Conservation (phyloP, 2,797 vertebrate species). For the Artibeus lituratus region DNA sequence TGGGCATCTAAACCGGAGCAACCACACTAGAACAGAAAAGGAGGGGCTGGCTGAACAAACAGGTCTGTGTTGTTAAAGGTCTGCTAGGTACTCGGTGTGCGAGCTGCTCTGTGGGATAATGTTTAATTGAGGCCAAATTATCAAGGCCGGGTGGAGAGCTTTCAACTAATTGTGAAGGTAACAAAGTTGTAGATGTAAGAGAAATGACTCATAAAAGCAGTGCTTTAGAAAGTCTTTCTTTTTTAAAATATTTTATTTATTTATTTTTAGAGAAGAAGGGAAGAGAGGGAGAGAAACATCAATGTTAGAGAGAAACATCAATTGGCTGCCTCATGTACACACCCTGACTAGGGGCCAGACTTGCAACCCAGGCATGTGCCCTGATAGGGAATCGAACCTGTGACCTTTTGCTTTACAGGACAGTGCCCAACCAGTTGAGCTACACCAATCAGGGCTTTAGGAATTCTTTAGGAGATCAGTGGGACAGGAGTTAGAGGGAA, state of each 20-base stretch:
- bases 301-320: background rate
- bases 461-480: background rate
- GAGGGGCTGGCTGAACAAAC: background rate
- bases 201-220: slow-evolving; percentile 22
- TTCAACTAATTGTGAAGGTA: slow-evolving; percentile 9
- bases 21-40: background rate
- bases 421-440: background rate
- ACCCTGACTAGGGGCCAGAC: too few species aligned
- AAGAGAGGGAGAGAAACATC: too few species aligned
- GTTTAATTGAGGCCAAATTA: background rate
- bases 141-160: slow-evolving; percentile 1
- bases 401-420: background rate
- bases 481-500: background rate
- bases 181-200: background rate
- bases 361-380: background rate
- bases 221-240: background rate
- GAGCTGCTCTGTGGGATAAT: slow-evolving; percentile 7
- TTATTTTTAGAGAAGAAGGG: background rate
- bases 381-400: background rate
- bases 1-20: background rate
- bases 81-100: background rate
- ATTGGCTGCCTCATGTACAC: background rate
- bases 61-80: background rate
- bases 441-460: background rate
- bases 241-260: background rate